A percentile compares a stretch with the other conserved stretches of the same genome.
phyloP scores from a whole-genome alignment of 1,140 invertebrate genomes.

The Papilio machaon region DNA sequence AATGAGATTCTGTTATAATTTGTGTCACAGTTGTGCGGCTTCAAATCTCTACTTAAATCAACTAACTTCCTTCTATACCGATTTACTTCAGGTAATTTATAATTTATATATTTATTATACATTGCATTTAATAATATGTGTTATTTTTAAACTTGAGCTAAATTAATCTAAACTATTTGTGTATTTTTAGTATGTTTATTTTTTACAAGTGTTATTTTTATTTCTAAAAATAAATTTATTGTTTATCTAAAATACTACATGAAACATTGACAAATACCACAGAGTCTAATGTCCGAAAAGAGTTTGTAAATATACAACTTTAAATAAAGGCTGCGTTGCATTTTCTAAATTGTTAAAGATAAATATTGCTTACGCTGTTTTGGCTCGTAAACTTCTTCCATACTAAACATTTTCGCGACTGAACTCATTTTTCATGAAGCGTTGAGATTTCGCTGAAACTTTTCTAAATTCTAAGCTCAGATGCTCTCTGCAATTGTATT shows the following conservation, averaged over 20 bases:
- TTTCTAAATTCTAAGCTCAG: conserved; percentile 12
- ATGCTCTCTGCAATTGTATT: background rate
- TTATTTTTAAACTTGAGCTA: background rate
- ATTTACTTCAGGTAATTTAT: background rate
- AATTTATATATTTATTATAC: background rate
- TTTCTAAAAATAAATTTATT: too few species aligned
- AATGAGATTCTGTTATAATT: conserved; percentile 8
- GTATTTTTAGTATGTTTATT: too few species aligned
- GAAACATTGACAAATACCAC: background rate
- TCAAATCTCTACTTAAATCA: conserved; percentile 23
- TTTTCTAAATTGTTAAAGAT: background rate
- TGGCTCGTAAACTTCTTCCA: conserved; percentile 2
- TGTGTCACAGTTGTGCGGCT: conserved; percentile 7
- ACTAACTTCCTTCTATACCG: background rate
- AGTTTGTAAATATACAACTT: background rate
- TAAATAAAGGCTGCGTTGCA: background rate
- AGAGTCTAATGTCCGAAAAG: background rate
- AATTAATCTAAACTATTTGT: too few species aligned
- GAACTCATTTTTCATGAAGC: conserved; percentile 12
- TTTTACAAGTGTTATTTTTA: too few species aligned
- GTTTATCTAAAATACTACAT: background rate
- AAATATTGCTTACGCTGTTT: background rate
- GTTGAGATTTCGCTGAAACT: conserved; percentile 5
- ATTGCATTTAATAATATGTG: background rate
- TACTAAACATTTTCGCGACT: conserved; percentile 13